Evolutionary conservation across 2,888 invertebrate species (phyloP), one percentile per base, ranked within the genome.

Genomic region (Dryadula phaetusa): DNA sequence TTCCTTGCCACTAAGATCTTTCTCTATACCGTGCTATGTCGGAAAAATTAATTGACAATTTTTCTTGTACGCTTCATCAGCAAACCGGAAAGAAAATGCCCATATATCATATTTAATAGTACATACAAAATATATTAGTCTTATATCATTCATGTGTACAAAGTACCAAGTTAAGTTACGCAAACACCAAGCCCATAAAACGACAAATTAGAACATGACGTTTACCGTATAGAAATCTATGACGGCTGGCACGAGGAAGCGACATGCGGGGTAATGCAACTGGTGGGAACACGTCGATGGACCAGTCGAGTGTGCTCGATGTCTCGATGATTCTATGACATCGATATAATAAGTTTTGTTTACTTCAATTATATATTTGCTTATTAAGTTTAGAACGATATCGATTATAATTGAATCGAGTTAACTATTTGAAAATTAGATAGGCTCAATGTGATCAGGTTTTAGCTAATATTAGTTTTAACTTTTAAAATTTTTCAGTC

Each of bases 61-160:
- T 28, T 6, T 28, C 10, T 3, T 10, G 12, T 12, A 10, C 12
- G 12, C 1, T 3, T 37, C 10, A 12, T 12, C 10, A 12, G 18
- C 16, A 32, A 49, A n/a, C 52, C 28, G 52, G 52, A 52, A 52
- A 52, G n/a, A 4, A 0, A 28, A 8, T 12, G n/a, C 28, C 52
- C 52, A 52, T 52, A 52, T 32, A 32, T 49, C 49, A 49, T 49
- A 25, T n/a, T n/a, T n/a, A n/a, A n/a, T n/a, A n/a, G n/a, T n/a
- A n/a, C n/a, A n/a, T 25, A 47, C n/a, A 49, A n/a, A n/a, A 37
- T 37, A 37, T 14, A 49, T 49, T 47, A 47, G 6, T 28, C n/a
- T 49, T 49, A 49, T 25, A 28, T 52, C 28, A 32, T 32, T 18
- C 52, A 5, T 32, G 2, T 40, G 4, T 14, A 14, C 22, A 22